A percentile compares a stretch with the other conserved stretches of the same genome.
These are phyloP conservation scores for Romanomermis culicivorax DNA, from an alignment of 2,888 invertebrate species.

Conservation along the genomic window DNA sequence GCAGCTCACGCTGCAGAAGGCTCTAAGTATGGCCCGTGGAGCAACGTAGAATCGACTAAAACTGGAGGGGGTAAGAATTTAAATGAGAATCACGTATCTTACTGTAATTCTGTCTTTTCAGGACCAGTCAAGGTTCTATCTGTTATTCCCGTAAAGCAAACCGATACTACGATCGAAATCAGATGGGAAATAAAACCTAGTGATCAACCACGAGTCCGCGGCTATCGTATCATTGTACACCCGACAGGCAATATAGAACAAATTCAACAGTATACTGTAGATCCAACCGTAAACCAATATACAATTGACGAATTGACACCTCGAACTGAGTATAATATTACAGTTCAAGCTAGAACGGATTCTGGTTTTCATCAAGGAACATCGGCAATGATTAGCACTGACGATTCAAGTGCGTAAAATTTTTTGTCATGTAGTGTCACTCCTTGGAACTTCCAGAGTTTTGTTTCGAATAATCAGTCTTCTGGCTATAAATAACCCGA, in stretches of 20 bases:
- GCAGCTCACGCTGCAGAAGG: slow-evolving; percentile 16
- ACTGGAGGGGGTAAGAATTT: slow-evolving; percentile 1
- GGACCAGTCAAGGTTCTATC: slow-evolving; percentile 20
- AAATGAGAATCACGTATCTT: not conserved
- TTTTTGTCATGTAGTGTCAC: too few species aligned
- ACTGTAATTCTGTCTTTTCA: not conserved
- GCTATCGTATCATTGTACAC: slow-evolving; percentile 14
- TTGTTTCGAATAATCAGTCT: too few species aligned
- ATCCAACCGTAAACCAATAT: slow-evolving; percentile 24
- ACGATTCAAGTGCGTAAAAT: slow-evolving; percentile 5
- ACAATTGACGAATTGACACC: slow-evolving; percentile 23
- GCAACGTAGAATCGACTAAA: slow-evolving; percentile 13
- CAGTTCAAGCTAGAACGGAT: slow-evolving; percentile 14
- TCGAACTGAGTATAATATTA: slow-evolving; percentile 25
- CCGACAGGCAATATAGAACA: not conserved
- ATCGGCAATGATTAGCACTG: slow-evolving; percentile 2
- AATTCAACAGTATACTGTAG: slow-evolving; percentile 20
- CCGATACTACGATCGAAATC: slow-evolving; percentile 19
- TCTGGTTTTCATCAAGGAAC: slow-evolving; percentile 9
- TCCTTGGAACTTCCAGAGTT: too few species aligned
- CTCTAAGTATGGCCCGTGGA: slow-evolving; percentile 17
- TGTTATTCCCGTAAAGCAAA: slow-evolving; percentile 20
- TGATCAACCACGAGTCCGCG: slow-evolving; percentile 21
- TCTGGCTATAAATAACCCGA: too few species aligned
- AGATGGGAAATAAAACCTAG: slow-evolving; percentile 22